Evolutionary conservation across 2,797 vertebrate species (phyloP), one percentile per base, ranked within the genome.

Genomic region (Premnoplex brunnescens): DNA sequence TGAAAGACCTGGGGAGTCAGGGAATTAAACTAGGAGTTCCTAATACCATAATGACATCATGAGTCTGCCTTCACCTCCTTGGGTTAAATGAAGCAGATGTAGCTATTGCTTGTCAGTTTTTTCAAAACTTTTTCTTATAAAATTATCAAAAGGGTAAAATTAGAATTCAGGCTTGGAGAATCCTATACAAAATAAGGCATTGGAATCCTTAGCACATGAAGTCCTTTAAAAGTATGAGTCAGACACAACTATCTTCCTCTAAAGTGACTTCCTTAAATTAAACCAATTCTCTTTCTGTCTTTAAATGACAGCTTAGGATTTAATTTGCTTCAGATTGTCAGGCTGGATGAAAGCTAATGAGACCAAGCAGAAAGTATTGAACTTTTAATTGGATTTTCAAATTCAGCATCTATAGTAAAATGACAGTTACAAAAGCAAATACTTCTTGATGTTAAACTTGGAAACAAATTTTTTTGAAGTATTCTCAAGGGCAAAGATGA

Each of bases 371-470:
- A 64, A 86, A 78, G 30, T 51, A 81, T 56, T 89, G 43, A 58
- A 39, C 81, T 86, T 96, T 75, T 66, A 91, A 92, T 62, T 91
- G n/a, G 43, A 91, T 91, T 91, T 89, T 81, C 58, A 86, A 72
- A 75, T 56, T 78, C 63, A 76, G 32, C 55, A 20, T 66, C 58
- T 85, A 18, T 12, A 56, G 39, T 44, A 64, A 90, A 88, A 75
- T 58, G 46, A 72, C 43, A 91, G 24, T 55, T 58, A 36, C 2
- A 4, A 34, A 81, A 85, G 54, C 46, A 84, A 92, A 73, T 14
- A 24, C 11, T 71, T 23, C 32, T 27, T 58, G 56, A 24, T 54
- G 6, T 67, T 74, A 63, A 62, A 7, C 39, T 66, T 52, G n/a
- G 46, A 89, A 91, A 77, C 17, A 67, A 8, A 5, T 36, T 43